Evolutionary conservation across 2,888 invertebrate genomes (phyloP).

Genomic region (Himalopsyche japonica): DNA sequence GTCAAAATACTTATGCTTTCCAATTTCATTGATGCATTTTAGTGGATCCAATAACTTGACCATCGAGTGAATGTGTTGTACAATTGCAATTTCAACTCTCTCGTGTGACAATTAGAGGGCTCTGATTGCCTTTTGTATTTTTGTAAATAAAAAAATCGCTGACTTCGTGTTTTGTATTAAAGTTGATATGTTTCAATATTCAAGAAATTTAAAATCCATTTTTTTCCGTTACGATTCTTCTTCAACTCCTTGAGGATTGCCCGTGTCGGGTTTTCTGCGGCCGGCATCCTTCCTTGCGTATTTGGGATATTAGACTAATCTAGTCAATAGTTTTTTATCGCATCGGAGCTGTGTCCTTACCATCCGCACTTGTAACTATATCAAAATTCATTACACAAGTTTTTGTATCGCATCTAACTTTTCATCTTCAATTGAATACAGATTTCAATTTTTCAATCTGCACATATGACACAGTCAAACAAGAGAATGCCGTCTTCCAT

Average conservation of each 20-base stretch:
- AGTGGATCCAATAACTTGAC: background rate
- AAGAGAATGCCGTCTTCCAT: background rate
- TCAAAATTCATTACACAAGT: conserved; percentile 1
- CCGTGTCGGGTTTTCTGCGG: background rate
- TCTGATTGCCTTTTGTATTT: conserved; percentile 40
- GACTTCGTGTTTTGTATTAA: conserved; percentile 38
- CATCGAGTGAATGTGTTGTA: conserved; percentile 29
- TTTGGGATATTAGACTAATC: conserved; percentile 34
- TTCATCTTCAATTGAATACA: background rate
- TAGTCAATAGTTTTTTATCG: conserved; percentile 36
- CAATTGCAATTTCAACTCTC: conserved; percentile 12
- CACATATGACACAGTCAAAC: background rate
- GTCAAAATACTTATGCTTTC: background rate
- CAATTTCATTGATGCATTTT: background rate
- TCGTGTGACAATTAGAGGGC: conserved; percentile 29
- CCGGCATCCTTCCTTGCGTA: conserved; percentile 5
- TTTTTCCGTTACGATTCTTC: background rate
- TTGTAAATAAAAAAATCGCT: conserved; percentile 39
- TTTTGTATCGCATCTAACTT: background rate
- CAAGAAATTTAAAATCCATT: background rate
- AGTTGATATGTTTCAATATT: conserved; percentile 2
- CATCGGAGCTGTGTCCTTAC: conserved; percentile 21
- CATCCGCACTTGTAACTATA: background rate
- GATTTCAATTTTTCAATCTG: background rate
- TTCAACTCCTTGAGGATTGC: background rate